Base-by-base conservation (phyloP, 2,797 vertebrate genomes). In the Furcifer pardalis region DNA sequence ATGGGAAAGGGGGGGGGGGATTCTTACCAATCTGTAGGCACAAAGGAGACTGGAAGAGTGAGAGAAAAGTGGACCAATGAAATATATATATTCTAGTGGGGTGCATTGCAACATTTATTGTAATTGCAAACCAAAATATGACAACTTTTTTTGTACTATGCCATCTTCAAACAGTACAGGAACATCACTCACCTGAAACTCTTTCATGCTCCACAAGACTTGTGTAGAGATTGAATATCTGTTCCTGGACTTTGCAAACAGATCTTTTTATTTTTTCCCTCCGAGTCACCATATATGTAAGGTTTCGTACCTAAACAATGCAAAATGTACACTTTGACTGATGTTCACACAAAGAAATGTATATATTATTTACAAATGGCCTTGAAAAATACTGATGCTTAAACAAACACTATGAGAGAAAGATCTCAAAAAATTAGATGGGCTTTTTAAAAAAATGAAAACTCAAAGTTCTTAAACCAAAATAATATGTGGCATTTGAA, bases 241-340 rank as follows among this genome's bases (percentile, higher is more conserved):
- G 98, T 93, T 99, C 98, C 95, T 99, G 98, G 91, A 99, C 96
- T 90, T 94, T 97, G 94, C 98, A 99, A 91, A 98, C 91, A 25
- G 98, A 98, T 59, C 98, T 96, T 94, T 99, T 99, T 92, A 99
- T 98, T 95, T 99, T 99, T 95, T 99, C 98, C 92, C 98, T 95
- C 87, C 98, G 97, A 0, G 98, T 99, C 96, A 99, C 98, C 98
- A 99, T 99, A 95, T 99, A 99, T 80, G 98, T 99, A 93, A 99
- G 96, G 93, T 99, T 99, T 46, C 98, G 97, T 46, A 99, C 98
- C 98, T 99, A 77, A 81, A 63, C 76, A 60, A 69, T 52, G 87
- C 72, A 89, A 92, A 84, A 78, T 27, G 5, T 13, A 9, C 27
- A 63, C 4, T 65, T 52, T 21, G n/a, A 10, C 25, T 74, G 60